Base-by-base conservation (phyloP, 2,113 vertebrate genomes). In the Callorhinus ursinus region DNA sequence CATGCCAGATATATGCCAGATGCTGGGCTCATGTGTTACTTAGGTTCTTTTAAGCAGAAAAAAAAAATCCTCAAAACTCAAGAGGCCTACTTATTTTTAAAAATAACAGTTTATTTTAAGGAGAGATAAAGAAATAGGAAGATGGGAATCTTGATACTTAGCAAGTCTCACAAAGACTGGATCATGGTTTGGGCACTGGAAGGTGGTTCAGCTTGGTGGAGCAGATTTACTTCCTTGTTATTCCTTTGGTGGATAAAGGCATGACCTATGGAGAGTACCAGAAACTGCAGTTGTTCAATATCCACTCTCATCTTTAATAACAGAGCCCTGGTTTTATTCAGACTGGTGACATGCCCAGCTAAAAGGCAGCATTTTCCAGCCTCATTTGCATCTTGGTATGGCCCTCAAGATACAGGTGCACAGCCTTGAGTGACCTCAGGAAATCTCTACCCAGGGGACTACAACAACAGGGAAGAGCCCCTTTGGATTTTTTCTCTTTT, bases 381-480 rank as follows among this genome's bases (percentile, higher is more conserved):
- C 39, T 82, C 19, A 8, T 96, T 86, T 92, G 86, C 89, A 67
- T 95, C 42, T 91, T 95, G 91, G 61, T 69, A 69, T 94, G 92
- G 80, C 71, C 74, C 4, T 31, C 7, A 71, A 74, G 33, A 65
- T 31, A 16, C 51, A 85, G 86, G 71, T 82, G 88, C 55, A 39
- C 51, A 59, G 22, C 28, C 46, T 22, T 15, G 22, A 31, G 49
- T 24, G 65, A 28, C 16, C n/a, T 94, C 39, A 88, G 81, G 36
- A 67, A 80, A 76, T 59, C 39, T 87, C 26, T 74, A 11, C 39
- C 42, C 65, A 76, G 67, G 76, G 24, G 28, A 59, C 33, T 28
- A 13, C 74, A 80, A 86, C 19, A 85, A 74, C 36, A 42, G 80
- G 24, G 46, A 94, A 19, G 65, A 71, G 12, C 21, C 11, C 28